These are phyloP conservation scores for Brotula barbata DNA, from an alignment of 2,797 vertebrate genomes.

Conservation along the genomic window DNA sequence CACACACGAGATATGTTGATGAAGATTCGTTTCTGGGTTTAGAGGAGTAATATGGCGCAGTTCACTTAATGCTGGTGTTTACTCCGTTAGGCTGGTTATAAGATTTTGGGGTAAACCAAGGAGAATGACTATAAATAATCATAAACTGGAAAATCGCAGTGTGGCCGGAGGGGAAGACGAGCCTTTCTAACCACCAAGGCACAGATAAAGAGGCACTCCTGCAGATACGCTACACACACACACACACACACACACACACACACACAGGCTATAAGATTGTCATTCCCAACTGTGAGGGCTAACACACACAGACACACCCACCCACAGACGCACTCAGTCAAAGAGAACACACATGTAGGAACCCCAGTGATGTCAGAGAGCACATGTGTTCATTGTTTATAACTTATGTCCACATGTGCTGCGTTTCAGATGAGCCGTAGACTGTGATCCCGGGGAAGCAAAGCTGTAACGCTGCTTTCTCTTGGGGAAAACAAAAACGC, in stretches of 20 bases:
- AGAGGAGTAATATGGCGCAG: not conserved
- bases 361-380: conserved; percentile 61
- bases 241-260: conserved; percentile 10
- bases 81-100: conserved; percentile 44
- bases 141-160: conserved; percentile 63
- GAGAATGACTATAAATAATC: conserved; percentile 69
- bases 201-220: conserved; percentile 34
- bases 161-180: conserved; percentile 51
- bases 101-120: conserved; percentile 50
- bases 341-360: conserved; percentile 62
- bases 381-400: conserved; percentile 71
- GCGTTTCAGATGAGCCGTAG: conserved; percentile 58
- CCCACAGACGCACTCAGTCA: conserved; percentile 37
- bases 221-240: conserved; percentile 26
- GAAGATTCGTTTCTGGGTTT: conserved; percentile 40
- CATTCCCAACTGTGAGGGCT: conserved; percentile 23
- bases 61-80: conserved; percentile 45
- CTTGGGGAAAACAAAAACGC: conserved; percentile 24
- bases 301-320: conserved; percentile 16
- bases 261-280: conserved; percentile 17
- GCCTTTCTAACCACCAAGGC: conserved; percentile 51
- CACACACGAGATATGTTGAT: conserved; percentile 24
- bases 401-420: conserved; percentile 62
- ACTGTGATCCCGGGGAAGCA: conserved; percentile 58
- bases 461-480: conserved; percentile 52